Evolutionary conservation across 2,113 vertebrate genomes (phyloP), one percentile per base, ranked within the genome.

Genomic region (Orthonyx spaldingii): DNA sequence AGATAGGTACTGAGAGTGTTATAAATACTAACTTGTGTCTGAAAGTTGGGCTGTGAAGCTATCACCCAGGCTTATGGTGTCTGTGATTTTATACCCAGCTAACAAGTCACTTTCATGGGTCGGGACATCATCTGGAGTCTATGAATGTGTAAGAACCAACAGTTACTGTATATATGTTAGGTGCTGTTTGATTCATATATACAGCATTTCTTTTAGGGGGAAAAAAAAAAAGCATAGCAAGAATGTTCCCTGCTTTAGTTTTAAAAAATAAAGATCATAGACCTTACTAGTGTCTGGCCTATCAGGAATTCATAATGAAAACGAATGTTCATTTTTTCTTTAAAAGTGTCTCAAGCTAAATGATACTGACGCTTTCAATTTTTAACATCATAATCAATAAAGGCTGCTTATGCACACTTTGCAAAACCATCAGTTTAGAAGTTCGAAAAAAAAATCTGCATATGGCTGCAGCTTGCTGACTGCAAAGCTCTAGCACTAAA

Each of bases 331-430:
- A 98, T 98, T 99, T 99, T 98, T 98, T 97, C 98, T 99, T 98
- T 99, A 98, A 99, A 99, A 98, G 98, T 98, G 98, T 99, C 98
- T 99, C 97, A 91, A 97, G 98, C 98, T 99, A 99, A 99, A 98
- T 99, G 98, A 99, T 99, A 98, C 98, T 99, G 98, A 99, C 98
- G 98, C 98, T 98, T 98, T 99, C 99, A 99, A 99, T 99, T 99
- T 99, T 99, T 99, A 99, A 99, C 98, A 99, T 98, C 98, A 98
- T 98, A 98, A 99, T 99, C 99, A 99, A 99, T 99, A 99, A 99
- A 98, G 98, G 98, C 98, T 99, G 98, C 99, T 99, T 99, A 99
- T 99, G 99, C 98, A 98, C 98, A 98, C 98, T 99, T 98, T 99
- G 99, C 98, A 98, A 99, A 99, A 99, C 98, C 98, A 99, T 99